Conservation (phyloP, 2,113 vertebrate species). For the Mobula birostris region DNA sequence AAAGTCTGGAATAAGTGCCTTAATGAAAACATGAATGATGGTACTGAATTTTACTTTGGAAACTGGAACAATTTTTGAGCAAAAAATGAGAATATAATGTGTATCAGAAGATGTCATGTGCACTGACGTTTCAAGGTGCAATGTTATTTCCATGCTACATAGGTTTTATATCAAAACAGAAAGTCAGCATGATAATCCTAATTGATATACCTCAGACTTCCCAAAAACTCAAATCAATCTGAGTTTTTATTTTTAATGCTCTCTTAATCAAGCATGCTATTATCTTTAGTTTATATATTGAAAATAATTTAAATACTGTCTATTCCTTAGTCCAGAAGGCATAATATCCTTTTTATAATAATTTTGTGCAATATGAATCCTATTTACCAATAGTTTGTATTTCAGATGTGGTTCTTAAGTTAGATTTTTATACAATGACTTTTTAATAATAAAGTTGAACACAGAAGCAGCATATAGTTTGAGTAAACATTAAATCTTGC, state of each 20-base stretch:
- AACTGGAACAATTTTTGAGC: neutral
- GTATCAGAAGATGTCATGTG: neutral
- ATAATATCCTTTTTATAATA: neutral
- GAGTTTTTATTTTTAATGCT: slow-evolving; percentile 3
- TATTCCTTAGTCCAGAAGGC: neutral
- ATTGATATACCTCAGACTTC: slow-evolving; percentile 33
- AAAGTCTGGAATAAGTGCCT: slow-evolving; percentile 30
- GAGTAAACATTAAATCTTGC: neutral
- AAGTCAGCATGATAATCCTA: slow-evolving; percentile 11
- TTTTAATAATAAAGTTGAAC: slow-evolving; percentile 2
- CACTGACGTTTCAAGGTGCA: neutral
- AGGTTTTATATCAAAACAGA: slow-evolving; percentile 21
- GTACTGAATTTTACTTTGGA: slow-evolving; percentile 11
- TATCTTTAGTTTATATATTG: neutral
- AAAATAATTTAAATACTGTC: slow-evolving; percentile 18
- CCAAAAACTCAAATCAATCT: neutral
- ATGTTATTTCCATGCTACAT: neutral
- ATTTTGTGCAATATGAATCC: slow-evolving; percentile 33
- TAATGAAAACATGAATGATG: slow-evolving; percentile 29
- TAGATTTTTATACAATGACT: neutral
- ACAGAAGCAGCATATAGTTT: neutral
- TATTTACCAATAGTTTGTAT: neutral
- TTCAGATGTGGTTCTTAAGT: neutral
- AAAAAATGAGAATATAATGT: neutral
- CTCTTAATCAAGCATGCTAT: neutral